Conservation (phyloP, 2,113 vertebrate genomes). For the Alligator mississippiensis region DNA sequence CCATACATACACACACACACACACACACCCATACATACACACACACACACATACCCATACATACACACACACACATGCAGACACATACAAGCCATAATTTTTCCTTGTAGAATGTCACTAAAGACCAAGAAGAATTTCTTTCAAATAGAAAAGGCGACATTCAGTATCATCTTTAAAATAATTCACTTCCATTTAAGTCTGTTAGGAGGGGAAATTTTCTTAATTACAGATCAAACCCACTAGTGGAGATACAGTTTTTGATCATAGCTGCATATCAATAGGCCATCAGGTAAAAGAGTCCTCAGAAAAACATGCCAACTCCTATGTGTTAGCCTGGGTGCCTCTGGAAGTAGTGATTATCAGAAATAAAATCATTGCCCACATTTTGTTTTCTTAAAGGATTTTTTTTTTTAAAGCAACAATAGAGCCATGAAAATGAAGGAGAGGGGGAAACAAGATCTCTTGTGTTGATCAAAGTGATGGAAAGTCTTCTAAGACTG, state of each 20-base stretch:
- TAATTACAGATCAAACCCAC: not conserved
- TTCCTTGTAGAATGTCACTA: not conserved
- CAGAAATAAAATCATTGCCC: not conserved
- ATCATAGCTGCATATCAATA: not conserved
- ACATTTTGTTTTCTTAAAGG: not conserved
- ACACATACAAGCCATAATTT: not conserved
- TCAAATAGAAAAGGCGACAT: not conserved
- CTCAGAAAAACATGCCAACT: not conserved
- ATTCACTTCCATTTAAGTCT: constrained; percentile 7
- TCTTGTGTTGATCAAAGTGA: not conserved
- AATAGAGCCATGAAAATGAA: not conserved
- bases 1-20: too few relatives aligned
- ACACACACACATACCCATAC: too few relatives aligned
- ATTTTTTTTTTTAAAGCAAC: accelerated
- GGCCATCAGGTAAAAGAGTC: not conserved
- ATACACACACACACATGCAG: not conserved
- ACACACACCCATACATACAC: too few relatives aligned
- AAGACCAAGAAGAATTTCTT: not conserved
- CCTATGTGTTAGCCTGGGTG: not conserved
- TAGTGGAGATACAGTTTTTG: not conserved
- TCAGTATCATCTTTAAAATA: not conserved
- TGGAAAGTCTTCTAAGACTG: not conserved
- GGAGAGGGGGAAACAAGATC: accelerated
- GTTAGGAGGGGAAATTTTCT: constrained; percentile 7
- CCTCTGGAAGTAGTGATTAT: not conserved